phyloP scores from a whole-genome alignment of 2,113 vertebrate genomes.

The Perccottus glenii region DNA sequence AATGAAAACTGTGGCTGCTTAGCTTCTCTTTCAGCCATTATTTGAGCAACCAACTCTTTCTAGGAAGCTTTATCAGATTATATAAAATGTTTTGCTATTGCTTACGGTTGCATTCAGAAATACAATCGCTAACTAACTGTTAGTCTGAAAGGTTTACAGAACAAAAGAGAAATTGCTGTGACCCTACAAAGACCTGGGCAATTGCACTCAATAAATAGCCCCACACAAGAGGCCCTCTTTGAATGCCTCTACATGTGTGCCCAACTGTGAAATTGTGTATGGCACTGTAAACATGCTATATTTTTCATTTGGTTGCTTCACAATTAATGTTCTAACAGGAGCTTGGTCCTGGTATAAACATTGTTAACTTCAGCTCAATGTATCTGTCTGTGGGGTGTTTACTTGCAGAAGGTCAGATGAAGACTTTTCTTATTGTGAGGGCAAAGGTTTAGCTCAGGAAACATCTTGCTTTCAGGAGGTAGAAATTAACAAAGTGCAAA shows the following conservation, averaged over 20 bases:
- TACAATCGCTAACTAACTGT: not conserved
- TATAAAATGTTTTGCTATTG: not conserved
- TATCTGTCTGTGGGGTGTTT: no score
- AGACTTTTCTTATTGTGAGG: no score
- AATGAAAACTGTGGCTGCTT: no score
- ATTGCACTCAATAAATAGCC: not conserved
- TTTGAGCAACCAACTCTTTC: no score
- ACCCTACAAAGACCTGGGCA: not conserved
- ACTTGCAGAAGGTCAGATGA: no score
- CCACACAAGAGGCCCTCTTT: not conserved
- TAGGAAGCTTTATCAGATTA: no score
- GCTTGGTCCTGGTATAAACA: not conserved
- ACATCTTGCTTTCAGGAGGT: not conserved
- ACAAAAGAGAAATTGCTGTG: not conserved
- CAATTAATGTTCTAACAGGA: not conserved
- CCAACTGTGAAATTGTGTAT: conserved; percentile 1
- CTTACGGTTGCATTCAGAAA: not conserved
- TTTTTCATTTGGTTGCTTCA: not conserved
- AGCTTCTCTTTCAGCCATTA: no score
- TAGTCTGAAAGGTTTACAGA: not conserved
- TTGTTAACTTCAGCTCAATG: not conserved
- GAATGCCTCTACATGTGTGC: not conserved
- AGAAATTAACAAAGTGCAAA: not conserved
- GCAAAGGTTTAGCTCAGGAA: not conserved
- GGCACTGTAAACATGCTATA: conserved; percentile 1